These are phyloP conservation scores for Thymelicus acteon DNA, from an alignment of 2,888 invertebrate genomes.

Conservation along the genomic window DNA sequence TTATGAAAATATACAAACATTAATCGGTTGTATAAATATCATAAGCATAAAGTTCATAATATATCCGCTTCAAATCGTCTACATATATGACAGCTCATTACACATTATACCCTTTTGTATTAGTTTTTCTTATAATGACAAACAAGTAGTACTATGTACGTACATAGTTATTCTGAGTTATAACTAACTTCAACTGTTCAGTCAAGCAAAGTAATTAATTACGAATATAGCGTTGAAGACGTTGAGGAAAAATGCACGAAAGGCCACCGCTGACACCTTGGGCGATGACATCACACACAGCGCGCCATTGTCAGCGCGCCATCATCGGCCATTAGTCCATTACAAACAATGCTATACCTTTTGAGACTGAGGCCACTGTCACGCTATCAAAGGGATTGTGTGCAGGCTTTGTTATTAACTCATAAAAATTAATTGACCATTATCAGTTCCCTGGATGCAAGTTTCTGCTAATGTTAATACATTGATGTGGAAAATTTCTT, in stretches of 20 bases:
- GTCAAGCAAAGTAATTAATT: conserved; percentile 3
- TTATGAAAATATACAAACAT: no score
- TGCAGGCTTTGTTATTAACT: conserved; percentile 11
- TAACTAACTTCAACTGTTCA: neutral
- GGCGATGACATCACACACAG: conserved; percentile 60
- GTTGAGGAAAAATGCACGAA: conserved; percentile 44
- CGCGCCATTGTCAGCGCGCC: conserved; percentile 43
- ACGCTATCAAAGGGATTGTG: conserved; percentile 21
- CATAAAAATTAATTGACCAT: conserved; percentile 25
- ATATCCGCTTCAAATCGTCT: no score
- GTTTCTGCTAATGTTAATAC: no score
- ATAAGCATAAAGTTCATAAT: no score
- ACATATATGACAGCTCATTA: no score
- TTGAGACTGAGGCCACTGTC: conserved; percentile 19
- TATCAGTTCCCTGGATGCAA: neutral
- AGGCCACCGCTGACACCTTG: conserved; percentile 59
- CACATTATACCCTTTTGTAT: no score
- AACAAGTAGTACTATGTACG: no score
- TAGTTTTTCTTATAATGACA: no score
- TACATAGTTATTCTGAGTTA: neutral
- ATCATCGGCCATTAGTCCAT: conserved; percentile 35
- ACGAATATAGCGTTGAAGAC: neutral
- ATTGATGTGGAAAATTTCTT: no score
- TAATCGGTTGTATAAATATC: no score
- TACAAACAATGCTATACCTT: conserved; percentile 40